These are phyloP conservation scores for Argyrosomus japonicus DNA, from an alignment of 2,113 vertebrate species.

Conservation along the genomic window DNA sequence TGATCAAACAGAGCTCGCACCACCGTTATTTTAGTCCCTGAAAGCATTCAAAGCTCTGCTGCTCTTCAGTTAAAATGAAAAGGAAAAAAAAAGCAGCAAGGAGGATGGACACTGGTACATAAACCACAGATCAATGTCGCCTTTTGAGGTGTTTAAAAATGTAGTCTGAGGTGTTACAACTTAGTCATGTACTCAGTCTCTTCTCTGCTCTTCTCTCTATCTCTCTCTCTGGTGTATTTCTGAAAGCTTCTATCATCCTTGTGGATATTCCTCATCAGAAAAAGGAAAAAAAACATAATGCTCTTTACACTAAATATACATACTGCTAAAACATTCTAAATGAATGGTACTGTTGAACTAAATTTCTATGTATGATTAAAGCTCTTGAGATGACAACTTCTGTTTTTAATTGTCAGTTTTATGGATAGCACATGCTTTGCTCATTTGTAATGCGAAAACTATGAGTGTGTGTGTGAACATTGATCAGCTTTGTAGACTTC, in stretches of 20 bases:
- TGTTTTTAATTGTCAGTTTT: slow-evolving; percentile 60
- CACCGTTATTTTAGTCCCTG: slow-evolving; percentile 57
- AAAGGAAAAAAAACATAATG: slow-evolving; percentile 67
- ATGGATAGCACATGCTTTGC: slow-evolving; percentile 18
- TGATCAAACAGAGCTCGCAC: slow-evolving; percentile 59
- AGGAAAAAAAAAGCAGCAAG: slow-evolving; percentile 37
- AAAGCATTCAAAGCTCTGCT: slow-evolving; percentile 56
- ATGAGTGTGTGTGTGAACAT: background rate
- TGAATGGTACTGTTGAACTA: slow-evolving; percentile 85
- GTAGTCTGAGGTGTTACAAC: slow-evolving; percentile 80
- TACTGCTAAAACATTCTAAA: slow-evolving; percentile 81
- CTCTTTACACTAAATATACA: slow-evolving; percentile 85
- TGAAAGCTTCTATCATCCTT: slow-evolving; percentile 80
- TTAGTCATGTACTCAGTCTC: slow-evolving; percentile 80
- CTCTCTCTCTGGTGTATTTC: slow-evolving; percentile 74
- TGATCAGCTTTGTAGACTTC: background rate
- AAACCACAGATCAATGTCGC: slow-evolving; percentile 77
- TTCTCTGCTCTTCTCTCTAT: slow-evolving; percentile 72
- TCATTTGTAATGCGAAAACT: slow-evolving; percentile 8
- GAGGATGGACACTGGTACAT: slow-evolving; percentile 75
- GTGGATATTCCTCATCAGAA: slow-evolving; percentile 81
- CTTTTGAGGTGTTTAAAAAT: slow-evolving; percentile 75
- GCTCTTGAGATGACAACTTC: slow-evolving; percentile 79
- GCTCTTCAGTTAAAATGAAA: slow-evolving; percentile 54
- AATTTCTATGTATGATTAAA: slow-evolving; percentile 87